Evolutionary conservation across 2,888 invertebrate genomes (phyloP), one percentile per base, ranked within the genome.

Genomic region (Asteroscopus sphinx): DNA sequence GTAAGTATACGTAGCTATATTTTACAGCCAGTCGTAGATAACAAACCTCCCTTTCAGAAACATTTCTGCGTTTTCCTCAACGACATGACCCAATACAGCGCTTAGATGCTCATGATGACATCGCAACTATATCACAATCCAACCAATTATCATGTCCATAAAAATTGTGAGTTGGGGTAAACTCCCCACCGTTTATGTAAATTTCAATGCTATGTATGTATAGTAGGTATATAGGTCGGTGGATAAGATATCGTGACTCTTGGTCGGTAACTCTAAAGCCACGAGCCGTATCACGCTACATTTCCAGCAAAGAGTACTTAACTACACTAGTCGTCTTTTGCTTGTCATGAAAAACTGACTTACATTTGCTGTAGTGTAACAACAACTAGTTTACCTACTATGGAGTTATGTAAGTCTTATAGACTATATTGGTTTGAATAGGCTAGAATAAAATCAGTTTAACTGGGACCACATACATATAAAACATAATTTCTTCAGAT

Each of bases 201-300:
- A 85, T 84, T 69, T 63, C 62, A 52, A 49, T 75, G 69, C 61
- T 66, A 44, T 58, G 55, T 56, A 71, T 71, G 69, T 66, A 66
- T 45, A 28, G 64, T n/a, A n/a, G n/a, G n/a, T 37, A 52, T 75
- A 68, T 76, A 76, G 69, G 73, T 77, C 68, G 72, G 66, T 73
- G 78, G 75, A 80, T 82, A 78, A 84, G 86, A 85, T 92, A 86
- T 91, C 93, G 93, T 93, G 93, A 91, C 91, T 89, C 80, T 80
- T 66, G 76, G 78, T 81, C 73, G 82, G 80, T 79, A 77, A 80
- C 84, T 76, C 82, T 84, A 84, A 85, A 88, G 89, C 88, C 90
- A 86, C 85, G 84, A 83, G 79, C 83, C 85, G 70, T 79, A 88
- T 87, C 92, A 93, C 93, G 93, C 93, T 87, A 93, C 79, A 75